Conservation (phyloP, 2,113 vertebrate genomes). For the Plecotus auritus region DNA sequence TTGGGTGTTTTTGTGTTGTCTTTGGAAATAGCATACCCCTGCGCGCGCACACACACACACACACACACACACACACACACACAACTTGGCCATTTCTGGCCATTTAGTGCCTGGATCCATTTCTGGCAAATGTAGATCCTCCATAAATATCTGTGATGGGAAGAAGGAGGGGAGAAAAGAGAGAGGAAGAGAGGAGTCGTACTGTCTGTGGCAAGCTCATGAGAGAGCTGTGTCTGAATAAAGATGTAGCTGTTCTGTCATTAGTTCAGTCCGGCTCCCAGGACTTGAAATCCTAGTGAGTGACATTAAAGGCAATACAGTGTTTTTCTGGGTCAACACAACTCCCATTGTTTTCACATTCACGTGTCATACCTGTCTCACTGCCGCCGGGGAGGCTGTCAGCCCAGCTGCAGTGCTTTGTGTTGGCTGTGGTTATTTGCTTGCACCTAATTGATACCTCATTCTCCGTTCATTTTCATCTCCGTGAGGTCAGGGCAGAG, state of each 20-base stretch:
- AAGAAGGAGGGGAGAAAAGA: not conserved
- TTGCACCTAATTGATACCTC: conserved; percentile 32
- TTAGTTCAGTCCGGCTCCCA: not conserved
- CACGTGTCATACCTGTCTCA: not conserved
- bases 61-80: too few species aligned
- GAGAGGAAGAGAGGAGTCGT: not conserved
- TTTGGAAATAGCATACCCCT: not conserved
- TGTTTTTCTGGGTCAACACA: conserved; percentile 49
- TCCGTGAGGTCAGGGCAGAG: not conserved
- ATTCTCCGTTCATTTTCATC: not conserved
- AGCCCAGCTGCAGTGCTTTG: not conserved
- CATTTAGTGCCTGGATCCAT: not conserved
- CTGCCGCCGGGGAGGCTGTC: not conserved
- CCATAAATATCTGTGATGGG: not conserved
- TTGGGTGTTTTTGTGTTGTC: not conserved
- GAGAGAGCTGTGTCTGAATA: not conserved
- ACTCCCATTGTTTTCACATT: not conserved
- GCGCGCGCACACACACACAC: rapidly evolving
- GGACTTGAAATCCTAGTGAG: not conserved
- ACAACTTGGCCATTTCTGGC: not conserved
- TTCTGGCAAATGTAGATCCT: not conserved
- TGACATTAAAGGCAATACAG: not conserved
- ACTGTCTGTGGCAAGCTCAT: not conserved
- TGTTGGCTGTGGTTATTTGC: conserved; percentile 19
- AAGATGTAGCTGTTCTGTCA: not conserved